Evolutionary conservation across 2,888 invertebrate genomes (phyloP), one percentile per base, ranked within the genome.

Genomic region (Parapristionchus giblindavisi): DNA sequence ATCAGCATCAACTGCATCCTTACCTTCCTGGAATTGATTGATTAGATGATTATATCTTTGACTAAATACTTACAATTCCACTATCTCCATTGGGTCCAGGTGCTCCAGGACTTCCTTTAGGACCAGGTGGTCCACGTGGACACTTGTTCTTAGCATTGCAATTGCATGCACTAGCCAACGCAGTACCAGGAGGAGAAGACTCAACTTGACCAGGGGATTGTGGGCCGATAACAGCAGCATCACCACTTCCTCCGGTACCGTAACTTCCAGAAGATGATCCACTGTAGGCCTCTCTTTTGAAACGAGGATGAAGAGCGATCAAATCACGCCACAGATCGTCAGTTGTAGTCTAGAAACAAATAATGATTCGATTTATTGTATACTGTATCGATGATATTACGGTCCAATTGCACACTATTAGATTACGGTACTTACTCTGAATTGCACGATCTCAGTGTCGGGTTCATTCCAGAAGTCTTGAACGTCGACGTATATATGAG

Each of bases 311-410:
- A 2, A 68, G 52, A 51, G 72, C 68, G 61, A 86, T 82, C 79
- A 86, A 76, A 70, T 87, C 85, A 58, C 78, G 79, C 86, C 87
- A 87, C 77, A 86, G 79, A 74, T 83, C 81, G 52, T 86, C 85
- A 40, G 86, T 85, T 43, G 79, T 78, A 21, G 76, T 60, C 79
- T 82, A 32, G 3, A 78, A 61, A 29, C 43, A n/a, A 34, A 24
- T n/a, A 48, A 43, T 11, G 65, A 65, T n/a, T 27, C 40, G 14
- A 65, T n/a, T 11, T 4, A 58, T 17, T 27, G 58, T 21, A 52
- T 52, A 52, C 52, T 11, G 52, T 52, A 52, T 21, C 29, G 4
- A 27, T 48, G 27, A 58, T 58, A 29, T 24, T 34, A 36, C 5
- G 14, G 36, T 36, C n/a, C n/a, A 34, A 36, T 5, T 61, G 5